These are phyloP conservation scores for Potorous gilbertii DNA, from an alignment of 2,797 vertebrate species.

Conservation along the genomic window DNA sequence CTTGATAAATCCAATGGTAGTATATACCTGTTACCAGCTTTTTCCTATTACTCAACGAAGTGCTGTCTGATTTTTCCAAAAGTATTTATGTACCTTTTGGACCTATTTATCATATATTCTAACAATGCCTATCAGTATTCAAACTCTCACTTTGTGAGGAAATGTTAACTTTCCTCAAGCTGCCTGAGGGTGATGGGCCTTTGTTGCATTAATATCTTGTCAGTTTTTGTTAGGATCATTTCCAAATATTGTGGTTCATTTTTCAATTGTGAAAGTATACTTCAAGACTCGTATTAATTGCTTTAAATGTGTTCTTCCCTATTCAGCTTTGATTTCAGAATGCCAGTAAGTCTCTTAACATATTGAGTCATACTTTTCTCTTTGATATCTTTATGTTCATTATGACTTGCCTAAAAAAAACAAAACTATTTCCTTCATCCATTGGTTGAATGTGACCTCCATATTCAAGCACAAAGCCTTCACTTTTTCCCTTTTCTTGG, in stretches of 20 bases:
- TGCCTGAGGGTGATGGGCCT: background rate
- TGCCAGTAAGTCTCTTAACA: background rate
- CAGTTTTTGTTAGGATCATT: background rate
- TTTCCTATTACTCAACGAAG: background rate
- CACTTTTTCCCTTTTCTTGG: background rate
- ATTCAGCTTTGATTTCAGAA: background rate
- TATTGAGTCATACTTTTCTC: background rate
- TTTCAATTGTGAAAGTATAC: background rate
- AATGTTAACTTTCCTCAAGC: background rate
- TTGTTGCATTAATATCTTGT: background rate
- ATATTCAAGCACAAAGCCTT: background rate
- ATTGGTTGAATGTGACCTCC: background rate
- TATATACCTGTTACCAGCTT: background rate
- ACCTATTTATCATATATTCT: background rate
- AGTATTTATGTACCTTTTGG: background rate
- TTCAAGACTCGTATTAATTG: background rate
- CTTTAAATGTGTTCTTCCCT: background rate
- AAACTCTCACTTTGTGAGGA: background rate
- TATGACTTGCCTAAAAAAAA: background rate
- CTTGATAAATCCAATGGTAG: background rate
- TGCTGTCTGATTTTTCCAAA: background rate
- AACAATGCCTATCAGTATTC: background rate
- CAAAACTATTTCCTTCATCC: background rate
- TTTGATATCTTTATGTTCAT: background rate
- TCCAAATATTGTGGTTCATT: background rate